phyloP scores from a whole-genome alignment of 2,888 invertebrate species.

The Oscheius sp. region DNA sequence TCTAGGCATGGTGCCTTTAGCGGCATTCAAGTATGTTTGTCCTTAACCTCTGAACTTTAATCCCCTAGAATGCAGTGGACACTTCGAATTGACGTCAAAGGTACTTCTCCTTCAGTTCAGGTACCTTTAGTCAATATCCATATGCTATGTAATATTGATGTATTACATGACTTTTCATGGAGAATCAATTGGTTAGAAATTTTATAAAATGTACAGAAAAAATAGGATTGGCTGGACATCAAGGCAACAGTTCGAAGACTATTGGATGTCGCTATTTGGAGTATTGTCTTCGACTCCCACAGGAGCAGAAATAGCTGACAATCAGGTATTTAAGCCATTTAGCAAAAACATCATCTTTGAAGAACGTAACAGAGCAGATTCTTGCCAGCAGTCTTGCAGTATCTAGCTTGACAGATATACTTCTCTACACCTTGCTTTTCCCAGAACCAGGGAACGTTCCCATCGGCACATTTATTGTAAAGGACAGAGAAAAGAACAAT shows the following conservation, averaged over 20 bases:
- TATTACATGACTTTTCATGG: slow-evolving; percentile 53
- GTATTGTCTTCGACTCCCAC: slow-evolving; percentile 63
- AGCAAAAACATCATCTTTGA: slow-evolving; percentile 23
- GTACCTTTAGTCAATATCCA: slow-evolving; percentile 60
- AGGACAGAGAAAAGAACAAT: slow-evolving; percentile 49
- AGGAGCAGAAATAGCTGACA: slow-evolving; percentile 49
- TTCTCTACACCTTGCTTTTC: slow-evolving; percentile 53
- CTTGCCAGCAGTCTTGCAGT: slow-evolving; percentile 48
- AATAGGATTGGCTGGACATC: slow-evolving; percentile 57
- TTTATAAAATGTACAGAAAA: neutral
- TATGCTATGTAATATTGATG: slow-evolving; percentile 50
- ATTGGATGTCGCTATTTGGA: slow-evolving; percentile 63
- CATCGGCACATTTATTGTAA: slow-evolving; percentile 47
- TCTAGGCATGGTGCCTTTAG: slow-evolving; percentile 51
- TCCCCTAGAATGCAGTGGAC: slow-evolving; percentile 43
- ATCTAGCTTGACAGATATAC: slow-evolving; percentile 49
- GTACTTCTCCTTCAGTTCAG: neutral
- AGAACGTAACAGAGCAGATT: slow-evolving; percentile 44
- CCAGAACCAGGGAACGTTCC: slow-evolving; percentile 56
- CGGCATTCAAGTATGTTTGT: slow-evolving; percentile 43
- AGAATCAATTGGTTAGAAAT: slow-evolving; percentile 31
- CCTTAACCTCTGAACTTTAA: neutral
- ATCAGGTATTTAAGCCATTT: slow-evolving; percentile 3
- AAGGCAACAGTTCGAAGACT: slow-evolving; percentile 58
- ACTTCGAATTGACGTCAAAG: slow-evolving; percentile 31